phyloP scores from a whole-genome alignment of 2,113 vertebrate genomes.

The Hepsetus odoe region DNA sequence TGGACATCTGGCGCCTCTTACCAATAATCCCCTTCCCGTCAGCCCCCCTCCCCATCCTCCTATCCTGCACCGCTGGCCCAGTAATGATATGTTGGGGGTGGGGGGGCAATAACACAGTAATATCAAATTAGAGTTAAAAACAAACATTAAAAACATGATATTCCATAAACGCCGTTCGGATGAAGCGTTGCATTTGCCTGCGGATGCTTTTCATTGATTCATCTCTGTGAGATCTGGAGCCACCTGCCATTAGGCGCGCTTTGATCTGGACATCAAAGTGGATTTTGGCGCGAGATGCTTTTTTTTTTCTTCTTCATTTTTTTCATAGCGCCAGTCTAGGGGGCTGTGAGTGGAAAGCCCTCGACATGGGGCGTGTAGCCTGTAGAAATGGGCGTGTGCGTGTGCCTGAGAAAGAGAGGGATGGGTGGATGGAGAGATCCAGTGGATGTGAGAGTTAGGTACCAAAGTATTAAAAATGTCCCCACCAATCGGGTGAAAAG shows the following conservation, averaged over 20 bases:
- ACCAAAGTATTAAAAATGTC: not conserved
- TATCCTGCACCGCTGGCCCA: not conserved
- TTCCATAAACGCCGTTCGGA: not conserved
- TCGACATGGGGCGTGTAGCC: not conserved
- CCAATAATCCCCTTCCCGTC: slow-evolving; percentile 31
- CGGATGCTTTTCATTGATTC: not conserved
- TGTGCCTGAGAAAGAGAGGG: slow-evolving; percentile 26
- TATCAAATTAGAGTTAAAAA: not conserved
- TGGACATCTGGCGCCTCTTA: slow-evolving; percentile 44
- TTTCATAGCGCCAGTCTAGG: slow-evolving; percentile 56
- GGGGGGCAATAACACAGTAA: not conserved
- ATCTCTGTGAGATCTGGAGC: slow-evolving; percentile 32
- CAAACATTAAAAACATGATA: not conserved
- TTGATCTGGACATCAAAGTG: slow-evolving; percentile 46
- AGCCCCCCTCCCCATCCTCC: not conserved
- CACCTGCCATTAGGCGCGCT: slow-evolving; percentile 40
- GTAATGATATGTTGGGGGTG: no score
- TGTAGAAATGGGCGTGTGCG: slow-evolving; percentile 22
- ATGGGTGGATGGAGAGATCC: not conserved
- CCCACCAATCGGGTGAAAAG: not conserved
- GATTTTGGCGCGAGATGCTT: slow-evolving; percentile 20
- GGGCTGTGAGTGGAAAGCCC: not conserved
- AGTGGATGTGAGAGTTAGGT: not conserved
- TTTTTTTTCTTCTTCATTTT: slow-evolving; percentile 22
- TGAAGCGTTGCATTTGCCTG: not conserved